Evolutionary conservation across 2,797 vertebrate genomes (phyloP), one percentile per base, ranked within the genome.

Genomic region (Mionectes olivaceus): DNA sequence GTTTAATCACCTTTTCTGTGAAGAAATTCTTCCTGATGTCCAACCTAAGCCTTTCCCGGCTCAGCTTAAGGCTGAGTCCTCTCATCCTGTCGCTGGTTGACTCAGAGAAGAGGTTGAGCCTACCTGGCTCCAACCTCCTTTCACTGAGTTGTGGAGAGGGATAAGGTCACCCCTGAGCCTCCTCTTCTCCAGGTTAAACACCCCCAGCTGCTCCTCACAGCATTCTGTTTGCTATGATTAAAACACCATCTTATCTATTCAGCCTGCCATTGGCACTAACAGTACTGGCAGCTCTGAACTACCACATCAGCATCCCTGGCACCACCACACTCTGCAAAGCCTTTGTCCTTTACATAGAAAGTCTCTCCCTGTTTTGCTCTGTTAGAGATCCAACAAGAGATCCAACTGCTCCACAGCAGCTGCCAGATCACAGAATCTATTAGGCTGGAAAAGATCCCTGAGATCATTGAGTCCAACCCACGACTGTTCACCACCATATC

Each of bases 401-500:
- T 56, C 50, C 9, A 7, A 10, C 11, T 9, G 44, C 30, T 47
- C 27, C 24, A 8, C 9, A 24, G 68, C 39, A 52, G 44, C 21
- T 43, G 18, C 35, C 75, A 19, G 18, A 10, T 2, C 32, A 75
- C 13, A 39, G 27, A 19, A 37, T 10, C 28, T 12, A 5, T 4
- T 13, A 37, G 28, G 14, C 0, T 39, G 19, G 50, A 17, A 76
- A 76, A 21, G n/a, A 22, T 3, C 57, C 12, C 27, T 4, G 43
- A 33, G 43, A 22, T 3, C 23, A 27, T 3, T 5, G 3, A 49
- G 49, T 21, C 23, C 49, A 56, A 7, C 4, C 19, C 1, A 3
- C 7, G 41, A 23, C 7, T 0, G 1, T 35, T 2, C 30, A 16
- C 8, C 30, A 5, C 27, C 5, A 5, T 7, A 27, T 19, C 44